Percentiles rank a stretch among this genome's conserved stretches.
Conservation (phyloP, 2,797 vertebrate species). For the Lepilemur ruficaudatus region DNA sequence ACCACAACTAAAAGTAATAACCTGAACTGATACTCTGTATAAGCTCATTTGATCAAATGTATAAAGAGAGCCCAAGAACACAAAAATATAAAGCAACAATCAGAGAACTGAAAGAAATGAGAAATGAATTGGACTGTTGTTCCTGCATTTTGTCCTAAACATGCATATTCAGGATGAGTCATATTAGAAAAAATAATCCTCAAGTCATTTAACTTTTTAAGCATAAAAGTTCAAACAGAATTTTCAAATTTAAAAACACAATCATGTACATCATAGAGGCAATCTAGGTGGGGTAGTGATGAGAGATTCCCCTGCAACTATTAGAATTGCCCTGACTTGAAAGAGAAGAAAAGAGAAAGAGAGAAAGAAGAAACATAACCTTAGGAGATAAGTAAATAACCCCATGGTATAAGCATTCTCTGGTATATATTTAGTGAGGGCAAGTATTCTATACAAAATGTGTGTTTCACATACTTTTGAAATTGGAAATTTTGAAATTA, state of each 20-base stretch:
- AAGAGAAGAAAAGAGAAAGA: not conserved
- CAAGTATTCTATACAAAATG: not conserved
- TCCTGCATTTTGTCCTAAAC: not conserved
- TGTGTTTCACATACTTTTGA: not conserved
- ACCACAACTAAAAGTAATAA: not conserved
- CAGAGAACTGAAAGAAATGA: not conserved
- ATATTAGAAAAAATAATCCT: not conserved
- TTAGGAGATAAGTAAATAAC: not conserved
- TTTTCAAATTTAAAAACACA: not conserved
- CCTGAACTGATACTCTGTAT: not conserved
- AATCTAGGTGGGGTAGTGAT: not conserved
- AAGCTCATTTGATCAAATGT: not conserved
- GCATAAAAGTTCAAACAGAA: not conserved
- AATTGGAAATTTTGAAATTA: not conserved
- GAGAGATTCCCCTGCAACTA: not conserved
- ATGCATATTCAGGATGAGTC: not conserved
- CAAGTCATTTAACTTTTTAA: not conserved
- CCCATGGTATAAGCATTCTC: not conserved
- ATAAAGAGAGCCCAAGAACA: not conserved
- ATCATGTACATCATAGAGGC: not conserved
- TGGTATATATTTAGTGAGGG: not conserved
- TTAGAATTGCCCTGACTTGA: not conserved
- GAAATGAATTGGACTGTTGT: not conserved
- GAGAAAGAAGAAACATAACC: not conserved
- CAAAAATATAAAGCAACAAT: not conserved